Base-by-base conservation (phyloP, 2,797 vertebrate species). In the Poecilia picta region DNA sequence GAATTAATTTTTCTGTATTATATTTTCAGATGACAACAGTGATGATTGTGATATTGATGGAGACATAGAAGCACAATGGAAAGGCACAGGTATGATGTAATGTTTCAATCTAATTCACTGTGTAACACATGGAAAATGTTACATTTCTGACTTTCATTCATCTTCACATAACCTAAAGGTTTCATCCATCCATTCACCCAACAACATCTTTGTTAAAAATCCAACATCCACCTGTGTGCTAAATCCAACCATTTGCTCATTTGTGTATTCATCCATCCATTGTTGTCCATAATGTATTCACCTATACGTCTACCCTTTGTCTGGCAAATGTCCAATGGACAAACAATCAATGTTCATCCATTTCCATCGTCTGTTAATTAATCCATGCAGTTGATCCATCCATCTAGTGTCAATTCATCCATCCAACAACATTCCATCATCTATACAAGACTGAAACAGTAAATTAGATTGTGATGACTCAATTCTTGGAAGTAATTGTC, bases 1-100 rank as follows among this genome's bases (percentile, higher is more conserved):
- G 43, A 36, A 59, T 49, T 66, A 0, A 18, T 28, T 28, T 62
- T 49, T 31, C n/a, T 8, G 43, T 4, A 7, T 74, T 79, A 13
- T 0, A 23, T 62, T 81, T 88, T 74, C 85, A 95, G 94, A 95
- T 74, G 94, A 94, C 83, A 93, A 91, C 87, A 94, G 94, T 1
- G 93, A 94, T 0, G 93, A 94, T 47, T 92, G 81, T 8, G 89
- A 95, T 7, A 39, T 89, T 31, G 93, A 94, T 0, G 88, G 72
- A 62, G 92, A 94, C 41, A 39, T 75, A 28, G 93, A 94, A 2
- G 72, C 72, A 3, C 93, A 91, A 77, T 93, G 92, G 90, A 90
- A 84, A 75, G 89, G 83, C 78, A 12, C 88, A 85, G 92, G 92
- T 94, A 82, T 0, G 73, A 15, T 0, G 1, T 4, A 46, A 33